Evolutionary conservation across 2,888 invertebrate genomes (phyloP).

Genomic region (Ornithoptera alexandrae): DNA sequence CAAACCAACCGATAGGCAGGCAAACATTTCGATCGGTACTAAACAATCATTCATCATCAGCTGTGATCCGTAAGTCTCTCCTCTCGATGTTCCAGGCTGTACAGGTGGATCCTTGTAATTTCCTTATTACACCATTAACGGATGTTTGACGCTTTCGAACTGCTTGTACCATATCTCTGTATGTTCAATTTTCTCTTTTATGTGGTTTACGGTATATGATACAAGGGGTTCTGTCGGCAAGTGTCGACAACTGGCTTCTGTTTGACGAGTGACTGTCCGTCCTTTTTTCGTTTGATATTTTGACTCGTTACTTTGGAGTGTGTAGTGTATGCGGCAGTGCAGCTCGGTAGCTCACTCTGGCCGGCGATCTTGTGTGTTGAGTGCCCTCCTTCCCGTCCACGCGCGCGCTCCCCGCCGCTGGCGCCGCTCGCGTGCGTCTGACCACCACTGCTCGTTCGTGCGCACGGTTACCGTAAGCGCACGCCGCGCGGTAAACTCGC

Average conservation of each 20-base stretch:
- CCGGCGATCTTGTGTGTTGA: conserved; percentile 76
- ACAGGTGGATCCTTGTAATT: conserved; percentile 5
- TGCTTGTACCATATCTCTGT: conserved; percentile 6
- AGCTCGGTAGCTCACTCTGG: conserved; percentile 69
- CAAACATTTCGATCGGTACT: neutral
- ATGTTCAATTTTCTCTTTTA: neutral
- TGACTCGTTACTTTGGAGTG: conserved; percentile 62
- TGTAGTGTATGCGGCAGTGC: conserved; percentile 53
- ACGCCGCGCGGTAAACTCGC: conserved; percentile 38
- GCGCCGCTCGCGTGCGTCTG: conserved; percentile 56
- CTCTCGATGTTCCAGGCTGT: conserved; percentile 9
- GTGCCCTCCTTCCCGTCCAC: conserved; percentile 43
- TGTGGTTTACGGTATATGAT: neutral
- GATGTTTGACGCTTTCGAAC: conserved; percentile 5
- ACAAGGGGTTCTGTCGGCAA: conserved; percentile 10
- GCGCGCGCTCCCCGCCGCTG: conserved; percentile 37
- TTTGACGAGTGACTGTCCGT: conserved; percentile 32
- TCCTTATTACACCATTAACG: conserved; percentile 2
- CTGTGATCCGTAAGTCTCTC: conserved; percentile 15
- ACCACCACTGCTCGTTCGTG: conserved; percentile 66
- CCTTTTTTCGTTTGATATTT: conserved; percentile 39
- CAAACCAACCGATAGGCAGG: neutral
- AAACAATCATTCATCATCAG: neutral
- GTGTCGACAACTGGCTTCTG: conserved; percentile 21
- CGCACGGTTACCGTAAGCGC: conserved; percentile 26